A percentile compares a stretch with the other conserved stretches of the same genome.
Conservation (phyloP, 2,113 vertebrate species). For the Nannospalax galili region DNA sequence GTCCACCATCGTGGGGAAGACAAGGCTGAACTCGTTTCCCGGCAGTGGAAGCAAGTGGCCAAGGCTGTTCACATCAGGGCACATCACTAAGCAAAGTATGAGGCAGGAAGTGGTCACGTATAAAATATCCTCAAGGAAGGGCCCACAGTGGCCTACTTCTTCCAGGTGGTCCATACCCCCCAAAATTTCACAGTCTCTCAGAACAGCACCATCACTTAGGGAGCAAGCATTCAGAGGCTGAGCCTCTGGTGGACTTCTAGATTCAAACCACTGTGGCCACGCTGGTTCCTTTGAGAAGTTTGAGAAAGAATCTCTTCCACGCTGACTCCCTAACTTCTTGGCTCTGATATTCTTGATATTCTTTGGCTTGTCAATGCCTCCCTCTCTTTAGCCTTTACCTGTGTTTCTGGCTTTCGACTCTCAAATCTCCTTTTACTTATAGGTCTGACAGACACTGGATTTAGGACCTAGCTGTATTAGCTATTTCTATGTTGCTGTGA, state of each 20-base stretch:
- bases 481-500: too few species aligned
- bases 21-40: not conserved
- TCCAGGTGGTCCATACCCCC: too few species aligned
- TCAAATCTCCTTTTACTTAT: not conserved
- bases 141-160: not conserved
- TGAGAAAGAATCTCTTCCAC: not conserved
- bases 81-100: not conserved
- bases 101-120: not conserved
- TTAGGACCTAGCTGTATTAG: not conserved
- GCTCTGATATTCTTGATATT: not conserved
- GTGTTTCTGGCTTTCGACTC: not conserved
- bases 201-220: not conserved
- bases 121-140: not conserved
- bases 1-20: not conserved
- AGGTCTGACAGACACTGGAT: not conserved
- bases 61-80: not conserved
- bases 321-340: not conserved
- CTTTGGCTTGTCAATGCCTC: too few species aligned
- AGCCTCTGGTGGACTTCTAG: not conserved
- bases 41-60: not conserved
- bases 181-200: not conserved
- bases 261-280: too few species aligned
- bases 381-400: not conserved
- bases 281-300: not conserved
- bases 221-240: not conserved